Evolutionary conservation across 2,888 invertebrate genomes (phyloP).

Genomic region (Teinopalpus imperialis): DNA sequence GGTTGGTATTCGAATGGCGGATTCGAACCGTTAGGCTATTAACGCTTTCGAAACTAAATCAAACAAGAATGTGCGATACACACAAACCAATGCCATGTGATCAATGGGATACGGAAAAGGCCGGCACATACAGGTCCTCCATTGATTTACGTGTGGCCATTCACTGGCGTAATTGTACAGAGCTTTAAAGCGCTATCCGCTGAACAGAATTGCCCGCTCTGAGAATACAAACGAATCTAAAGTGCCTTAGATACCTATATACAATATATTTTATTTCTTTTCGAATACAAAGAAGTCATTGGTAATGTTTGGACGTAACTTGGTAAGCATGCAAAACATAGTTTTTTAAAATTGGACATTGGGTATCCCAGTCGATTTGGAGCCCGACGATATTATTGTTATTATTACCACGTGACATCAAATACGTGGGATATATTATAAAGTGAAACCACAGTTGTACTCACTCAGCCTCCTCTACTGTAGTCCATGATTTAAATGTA

Average conservation of each 20-base stretch:
- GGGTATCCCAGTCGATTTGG: background rate
- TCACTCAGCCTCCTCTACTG: too few relatives aligned
- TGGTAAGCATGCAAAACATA: background rate
- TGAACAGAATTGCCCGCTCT: conserved; percentile 34
- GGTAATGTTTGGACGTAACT: background rate
- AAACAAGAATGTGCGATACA: background rate
- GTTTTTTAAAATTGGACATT: background rate
- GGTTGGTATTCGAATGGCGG: too few relatives aligned
- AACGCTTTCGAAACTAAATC: conserved; percentile 1
- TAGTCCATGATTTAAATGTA: too few relatives aligned
- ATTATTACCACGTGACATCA: too few relatives aligned
- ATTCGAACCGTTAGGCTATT: too few relatives aligned
- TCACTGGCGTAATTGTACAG: conserved; percentile 52
- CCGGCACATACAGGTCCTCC: conserved; percentile 30
- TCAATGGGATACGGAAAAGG: conserved; percentile 23
- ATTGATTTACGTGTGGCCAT: conserved; percentile 47
- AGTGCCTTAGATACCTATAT: conserved; percentile 42
- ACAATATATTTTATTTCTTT: conserved; percentile 41
- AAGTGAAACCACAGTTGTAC: too few relatives aligned
- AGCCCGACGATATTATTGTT: too few relatives aligned
- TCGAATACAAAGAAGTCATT: conserved; percentile 5
- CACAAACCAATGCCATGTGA: conserved; percentile 14
- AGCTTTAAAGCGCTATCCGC: conserved; percentile 45
- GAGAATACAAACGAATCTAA: conserved; percentile 44
- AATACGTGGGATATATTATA: too few relatives aligned